Evolutionary conservation across 2,113 vertebrate species (phyloP), one percentile per base, ranked within the genome.

Genomic region (Copsychus sechellarum): DNA sequence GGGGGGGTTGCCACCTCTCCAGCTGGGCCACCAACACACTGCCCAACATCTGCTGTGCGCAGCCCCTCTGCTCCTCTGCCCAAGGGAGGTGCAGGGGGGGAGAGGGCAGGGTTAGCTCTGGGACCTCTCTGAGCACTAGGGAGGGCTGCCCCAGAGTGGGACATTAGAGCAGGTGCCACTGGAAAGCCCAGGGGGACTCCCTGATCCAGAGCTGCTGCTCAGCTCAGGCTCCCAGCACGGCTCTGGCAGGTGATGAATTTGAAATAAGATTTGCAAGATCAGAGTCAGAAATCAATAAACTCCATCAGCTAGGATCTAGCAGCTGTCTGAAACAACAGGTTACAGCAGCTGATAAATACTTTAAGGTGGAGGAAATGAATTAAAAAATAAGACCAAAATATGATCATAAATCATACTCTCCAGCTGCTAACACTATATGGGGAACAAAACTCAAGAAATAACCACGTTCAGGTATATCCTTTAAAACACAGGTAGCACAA

Each of bases 251-350:
- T 26, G 70, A 81, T 43, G 78, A 60, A 86, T 91, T 48, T 34
- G 69, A 93, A 93, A 73, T 38, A 48, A 81, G 77, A 84, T 74
- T 91, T 93, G 70, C 73, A 67, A 79, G 89, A 87, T 92, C 65
- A 51, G 69, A 84, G 70, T 65, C 54, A 87, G 58, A 92, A 95
- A 97, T 94, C 91, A 89, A 95, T 96, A 81, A 95, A 76, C 26
- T 87, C 87, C 86, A 90, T 87, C 89, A 82, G 77, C 78, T 26
- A 57, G 81, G 89, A 60, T 74, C 84, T 42, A 87, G 78, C 93
- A 90, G 84, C 84, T 82, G 81, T 25, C 91, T 80, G 83, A 69
- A 91, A 87, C 89, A 95, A 92, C 81, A 72, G 73, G 84, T 74
- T 79, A 65, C 42, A 50, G 81, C 62, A 84, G 69, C 78, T 87